Evolutionary conservation across 2,797 vertebrate species (phyloP).

Genomic region (Poeciliopsis gracilis): DNA sequence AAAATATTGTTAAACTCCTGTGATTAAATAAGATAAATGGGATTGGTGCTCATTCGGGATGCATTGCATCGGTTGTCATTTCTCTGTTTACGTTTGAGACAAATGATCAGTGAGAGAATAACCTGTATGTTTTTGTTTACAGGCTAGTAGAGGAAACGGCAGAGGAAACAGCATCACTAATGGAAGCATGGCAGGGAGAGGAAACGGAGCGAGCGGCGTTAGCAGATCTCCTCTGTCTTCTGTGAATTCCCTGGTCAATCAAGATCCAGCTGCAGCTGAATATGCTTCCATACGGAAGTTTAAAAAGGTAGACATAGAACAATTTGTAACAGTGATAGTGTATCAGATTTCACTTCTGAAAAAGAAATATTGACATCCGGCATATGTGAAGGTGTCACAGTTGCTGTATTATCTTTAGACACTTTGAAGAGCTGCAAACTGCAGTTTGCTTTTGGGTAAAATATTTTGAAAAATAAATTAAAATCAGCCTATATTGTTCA

Average conservation of each 20-base stretch:
- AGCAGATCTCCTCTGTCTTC: constrained; percentile 66
- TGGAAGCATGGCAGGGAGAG: constrained; percentile 45
- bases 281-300: constrained; percentile 83
- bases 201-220: constrained; percentile 51
- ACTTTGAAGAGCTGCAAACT: background rate
- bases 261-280: constrained; percentile 72
- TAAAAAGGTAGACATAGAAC: constrained; percentile 64
- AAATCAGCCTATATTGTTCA: background rate
- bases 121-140: constrained; percentile 8
- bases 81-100: constrained; percentile 2
- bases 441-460: background rate
- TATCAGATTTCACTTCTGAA: background rate
- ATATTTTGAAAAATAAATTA: background rate
- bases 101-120: background rate
- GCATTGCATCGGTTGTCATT: background rate
- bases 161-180: constrained; percentile 62
- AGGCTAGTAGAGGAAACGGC: constrained; percentile 68
- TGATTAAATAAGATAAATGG: background rate
- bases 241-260: constrained; percentile 61
- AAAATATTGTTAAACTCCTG: too few species aligned
- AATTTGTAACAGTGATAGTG: background rate
- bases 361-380: background rate
- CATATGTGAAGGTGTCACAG: background rate
- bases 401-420: background rate
- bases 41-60: background rate